Evolutionary conservation across 2,113 vertebrate genomes (phyloP), one percentile per base, ranked within the genome.

Genomic region (Nannobrachium achirus): DNA sequence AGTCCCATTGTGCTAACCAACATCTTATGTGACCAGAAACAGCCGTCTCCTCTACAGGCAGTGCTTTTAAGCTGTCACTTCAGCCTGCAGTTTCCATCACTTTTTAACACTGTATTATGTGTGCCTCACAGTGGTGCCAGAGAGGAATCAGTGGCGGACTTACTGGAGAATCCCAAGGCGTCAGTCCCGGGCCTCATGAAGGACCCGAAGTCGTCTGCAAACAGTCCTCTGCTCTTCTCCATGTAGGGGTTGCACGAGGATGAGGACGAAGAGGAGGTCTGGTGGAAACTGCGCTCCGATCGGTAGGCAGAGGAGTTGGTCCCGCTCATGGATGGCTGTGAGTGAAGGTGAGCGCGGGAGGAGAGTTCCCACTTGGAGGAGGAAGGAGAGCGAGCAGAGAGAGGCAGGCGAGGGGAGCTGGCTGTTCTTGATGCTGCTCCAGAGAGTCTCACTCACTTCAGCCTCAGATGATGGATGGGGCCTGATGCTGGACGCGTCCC

Each of bases 211-310:
- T 96, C 95, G 64, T 95, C 94, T 0, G 93, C 79, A 16, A 96
- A 96, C 81, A 97, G 85, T 66, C 95, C 94, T 75, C 92, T 71
- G 71, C 92, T 90, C 82, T 96, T 97, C 86, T 99, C 97, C 97
- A 98, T 98, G 91, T 93, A 88, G 2, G 93, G 92, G 71, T 93
- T 92, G 71, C 86, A 78, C 71, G 91, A 84, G 65, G 92, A 89
- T 7, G 90, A 92, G 1, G 91, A 90, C 0, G 85, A 84, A 0
- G 92, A 92, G 4, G 86, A 90, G 10, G 92, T 93, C 83, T 94
- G 93, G 57, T 93, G 92, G 81, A 94, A 94, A 86, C 92, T 93
- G 78, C 82, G 87, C 92, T 95, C 93, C 75, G 93, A 92, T 91
- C 90, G 87, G 90, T 93, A 96, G 80, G 92, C 94, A 82, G 94